These are phyloP conservation scores for Podargus strigoides DNA, from an alignment of 2,797 vertebrate genomes.

Conservation along the genomic window DNA sequence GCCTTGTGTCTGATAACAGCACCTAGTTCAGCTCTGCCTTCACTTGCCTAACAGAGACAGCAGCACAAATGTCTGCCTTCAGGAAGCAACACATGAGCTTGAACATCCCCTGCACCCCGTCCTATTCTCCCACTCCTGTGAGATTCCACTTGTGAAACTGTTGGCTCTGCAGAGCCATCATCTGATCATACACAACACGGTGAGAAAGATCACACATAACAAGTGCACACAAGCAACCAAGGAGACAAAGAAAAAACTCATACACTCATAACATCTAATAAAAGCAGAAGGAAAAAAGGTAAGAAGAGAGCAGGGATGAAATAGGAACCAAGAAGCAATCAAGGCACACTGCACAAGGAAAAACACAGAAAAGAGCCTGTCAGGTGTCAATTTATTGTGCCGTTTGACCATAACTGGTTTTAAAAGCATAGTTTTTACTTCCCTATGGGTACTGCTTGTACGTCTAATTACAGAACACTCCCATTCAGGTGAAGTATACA, in stretches of 20 bases:
- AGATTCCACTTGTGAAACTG: neutral
- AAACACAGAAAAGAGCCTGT: neutral
- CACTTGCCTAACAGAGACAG: neutral
- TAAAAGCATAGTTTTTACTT: neutral
- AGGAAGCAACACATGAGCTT: neutral
- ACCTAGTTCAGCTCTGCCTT: neutral
- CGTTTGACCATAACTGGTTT: neutral
- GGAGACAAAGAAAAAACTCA: neutral
- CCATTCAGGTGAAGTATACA: neutral
- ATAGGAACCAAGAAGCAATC: neutral
- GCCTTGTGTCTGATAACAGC: neutral
- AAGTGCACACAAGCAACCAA: neutral
- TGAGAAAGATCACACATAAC: neutral
- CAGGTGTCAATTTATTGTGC: neutral
- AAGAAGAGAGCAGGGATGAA: neutral
- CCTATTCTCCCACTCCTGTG: no score
- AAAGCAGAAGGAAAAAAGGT: neutral
- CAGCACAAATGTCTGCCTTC: neutral
- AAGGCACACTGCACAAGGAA: neutral
- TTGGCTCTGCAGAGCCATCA: neutral
- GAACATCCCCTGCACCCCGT: rapidly evolving
- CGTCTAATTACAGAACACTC: neutral
- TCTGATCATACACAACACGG: rapidly evolving
- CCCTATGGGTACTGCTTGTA: neutral
- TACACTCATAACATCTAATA: neutral